These are phyloP conservation scores for Varanus komodoensis DNA, from an alignment of 2,113 vertebrate species.

Conservation along the genomic window DNA sequence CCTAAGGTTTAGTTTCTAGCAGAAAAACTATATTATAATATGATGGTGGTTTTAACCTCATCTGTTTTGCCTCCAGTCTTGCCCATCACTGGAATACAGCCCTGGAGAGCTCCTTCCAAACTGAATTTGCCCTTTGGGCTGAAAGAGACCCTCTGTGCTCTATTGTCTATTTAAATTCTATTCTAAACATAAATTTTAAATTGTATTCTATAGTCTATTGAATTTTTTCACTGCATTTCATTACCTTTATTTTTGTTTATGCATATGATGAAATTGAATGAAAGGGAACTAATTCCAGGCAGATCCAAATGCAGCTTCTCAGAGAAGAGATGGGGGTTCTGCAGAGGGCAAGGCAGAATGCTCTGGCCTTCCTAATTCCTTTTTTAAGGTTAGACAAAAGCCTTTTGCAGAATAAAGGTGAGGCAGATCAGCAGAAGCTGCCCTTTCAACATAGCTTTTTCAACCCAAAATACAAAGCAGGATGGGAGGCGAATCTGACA, in stretches of 20 bases:
- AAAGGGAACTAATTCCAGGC: background rate
- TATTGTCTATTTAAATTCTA: no score
- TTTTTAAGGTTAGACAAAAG: conserved; percentile 30
- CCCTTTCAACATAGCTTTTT: conserved; percentile 18
- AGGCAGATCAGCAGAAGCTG: conserved; percentile 20
- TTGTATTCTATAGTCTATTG: background rate
- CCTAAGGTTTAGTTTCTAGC: no score
- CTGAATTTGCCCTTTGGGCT: no score
- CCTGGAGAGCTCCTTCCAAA: no score
- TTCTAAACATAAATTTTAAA: no score
- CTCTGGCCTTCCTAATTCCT: conserved; percentile 32
- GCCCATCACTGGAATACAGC: no score
- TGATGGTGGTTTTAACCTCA: no score
- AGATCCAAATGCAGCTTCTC: background rate
- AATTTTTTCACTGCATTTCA: background rate
- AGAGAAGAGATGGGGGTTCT: background rate
- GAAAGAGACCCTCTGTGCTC: no score
- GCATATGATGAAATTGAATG: background rate
- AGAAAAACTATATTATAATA: no score
- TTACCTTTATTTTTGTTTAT: background rate
- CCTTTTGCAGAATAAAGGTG: conserved; percentile 26
- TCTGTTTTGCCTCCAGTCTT: no score
- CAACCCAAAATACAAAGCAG: conserved; percentile 25
- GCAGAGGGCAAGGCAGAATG: background rate
- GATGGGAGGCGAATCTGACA: conserved; percentile 46